Base-by-base conservation (phyloP, 1,140 invertebrate species). In the Bombus superbus region DNA sequence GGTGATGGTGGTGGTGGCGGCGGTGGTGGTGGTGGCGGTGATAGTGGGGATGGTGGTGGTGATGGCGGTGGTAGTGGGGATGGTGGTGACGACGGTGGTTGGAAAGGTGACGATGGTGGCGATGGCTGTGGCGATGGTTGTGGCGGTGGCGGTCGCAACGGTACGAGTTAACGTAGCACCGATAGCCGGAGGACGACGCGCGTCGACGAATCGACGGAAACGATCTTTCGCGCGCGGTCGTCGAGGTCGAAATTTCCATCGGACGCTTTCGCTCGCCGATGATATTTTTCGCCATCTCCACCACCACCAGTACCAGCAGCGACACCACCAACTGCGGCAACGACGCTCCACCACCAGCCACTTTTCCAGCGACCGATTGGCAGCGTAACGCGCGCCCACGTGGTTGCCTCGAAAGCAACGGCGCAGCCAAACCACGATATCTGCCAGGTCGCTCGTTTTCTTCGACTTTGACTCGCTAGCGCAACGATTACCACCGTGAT, bases 241-340 rank as follows among this genome's bases (percentile, higher is more conserved):
- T 62, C 71, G 80, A 69, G 35, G 4, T 83, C 59, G 83, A 25
- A 32, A 44, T 81, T 87, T 79, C 80, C 75, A 82, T 44, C 62
- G 68, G 18, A 76, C 73, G 4, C 76, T 74, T 11, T 66, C 73
- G 68, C 74, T 66, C 73, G 59, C 38, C 66, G 73, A 53, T 22
- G 22, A 78, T n/a, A 59, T 76, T 57, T 42, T 57, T 62, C 87
- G 66, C 74, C 82, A 85, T 28, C 82, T 88, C 88, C 88, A 85
- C 87, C 86, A 74, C 77, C 88, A 44, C 62, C 87, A 76, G 80
- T 88, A 89, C 69, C 85, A 86, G 3, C 87, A 81, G 53, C 79
- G 83, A 42, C 74, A 89, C 87, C 88, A 88, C 87, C 82, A 81
- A 64, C 87, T 87, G 84, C 62, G 89, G 83, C 73, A 88, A 83